Evolutionary conservation across 2,113 vertebrate genomes (phyloP).

Genomic region (Erinaceus europaeus): DNA sequence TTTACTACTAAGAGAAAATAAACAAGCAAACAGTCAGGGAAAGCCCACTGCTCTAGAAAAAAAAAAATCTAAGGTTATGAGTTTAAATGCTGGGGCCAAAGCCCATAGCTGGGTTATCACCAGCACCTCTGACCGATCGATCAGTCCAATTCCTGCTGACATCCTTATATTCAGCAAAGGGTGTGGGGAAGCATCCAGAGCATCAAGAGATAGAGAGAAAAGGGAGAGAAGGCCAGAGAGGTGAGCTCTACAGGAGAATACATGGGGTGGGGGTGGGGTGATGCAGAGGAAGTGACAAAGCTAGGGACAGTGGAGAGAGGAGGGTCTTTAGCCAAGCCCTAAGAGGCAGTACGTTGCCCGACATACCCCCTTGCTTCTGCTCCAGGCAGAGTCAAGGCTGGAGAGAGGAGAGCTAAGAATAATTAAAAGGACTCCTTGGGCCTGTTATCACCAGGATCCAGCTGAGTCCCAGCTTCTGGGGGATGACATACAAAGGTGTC

Average conservation of each 20-base stretch:
- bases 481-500: not conserved
- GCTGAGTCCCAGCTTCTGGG: not conserved
- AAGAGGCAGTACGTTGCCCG: not conserved
- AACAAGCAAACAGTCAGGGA: not conserved
- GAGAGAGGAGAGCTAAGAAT: not conserved
- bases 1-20: not conserved
- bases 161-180: not conserved
- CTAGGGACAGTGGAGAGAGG: too few species aligned
- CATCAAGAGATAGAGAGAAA: not conserved
- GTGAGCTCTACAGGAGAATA: not conserved
- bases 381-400: not conserved
- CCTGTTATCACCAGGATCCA: not conserved
- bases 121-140: accelerated
- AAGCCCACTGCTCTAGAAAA: not conserved
- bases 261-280: accelerated
- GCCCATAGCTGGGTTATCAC: not conserved
- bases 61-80: not conserved
- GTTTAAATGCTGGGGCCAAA: not conserved
- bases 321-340: not conserved
- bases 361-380: too few species aligned
- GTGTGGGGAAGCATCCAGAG: not conserved
- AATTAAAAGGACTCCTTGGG: not conserved
- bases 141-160: not conserved
- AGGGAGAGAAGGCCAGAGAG: not conserved
- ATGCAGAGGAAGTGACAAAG: accelerated